Percentiles rank a stretch among this genome's conserved stretches.
phyloP scores from a whole-genome alignment of 2,797 vertebrate genomes.

The Choloepus didactylus region DNA sequence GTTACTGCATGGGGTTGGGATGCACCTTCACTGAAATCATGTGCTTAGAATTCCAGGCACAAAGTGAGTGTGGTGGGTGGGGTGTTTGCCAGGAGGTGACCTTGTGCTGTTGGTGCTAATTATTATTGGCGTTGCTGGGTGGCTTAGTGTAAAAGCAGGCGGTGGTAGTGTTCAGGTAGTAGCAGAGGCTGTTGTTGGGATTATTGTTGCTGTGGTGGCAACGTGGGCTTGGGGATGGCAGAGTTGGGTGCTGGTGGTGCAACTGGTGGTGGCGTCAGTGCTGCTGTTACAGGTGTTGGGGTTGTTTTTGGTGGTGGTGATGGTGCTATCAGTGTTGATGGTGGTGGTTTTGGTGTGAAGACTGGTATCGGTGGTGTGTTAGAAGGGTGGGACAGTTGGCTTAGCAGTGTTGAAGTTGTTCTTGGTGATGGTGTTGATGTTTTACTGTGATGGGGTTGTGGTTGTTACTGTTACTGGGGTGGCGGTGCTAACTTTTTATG shows the following conservation, averaged over 20 bases:
- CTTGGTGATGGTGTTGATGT: no score
- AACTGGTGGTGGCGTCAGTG: background rate
- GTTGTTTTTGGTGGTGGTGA: background rate
- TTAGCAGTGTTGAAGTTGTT: background rate
- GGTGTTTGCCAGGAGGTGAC: accelerated
- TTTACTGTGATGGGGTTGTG: background rate
- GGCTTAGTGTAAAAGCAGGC: background rate
- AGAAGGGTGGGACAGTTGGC: background rate
- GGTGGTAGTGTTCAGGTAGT: accelerated
- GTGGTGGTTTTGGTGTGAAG: accelerated
- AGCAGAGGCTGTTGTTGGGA: accelerated
- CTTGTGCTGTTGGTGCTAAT: accelerated
- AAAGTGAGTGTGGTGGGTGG: accelerated
- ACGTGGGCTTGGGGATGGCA: accelerated
- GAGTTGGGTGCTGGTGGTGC: background rate
- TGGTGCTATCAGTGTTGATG: background rate
- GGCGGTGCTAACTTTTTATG: background rate
- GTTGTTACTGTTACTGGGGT: accelerated
- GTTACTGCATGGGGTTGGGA: accelerated
- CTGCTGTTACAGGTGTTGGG: background rate
- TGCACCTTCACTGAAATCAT: accelerated
- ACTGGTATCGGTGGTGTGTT: background rate
- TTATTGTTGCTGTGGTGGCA: background rate
- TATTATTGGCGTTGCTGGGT: accelerated
- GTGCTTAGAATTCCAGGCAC: accelerated